Evolutionary conservation across 1,140 invertebrate genomes (phyloP), one percentile per base, ranked within the genome.

Genomic region (Lanistes nyassanus): DNA sequence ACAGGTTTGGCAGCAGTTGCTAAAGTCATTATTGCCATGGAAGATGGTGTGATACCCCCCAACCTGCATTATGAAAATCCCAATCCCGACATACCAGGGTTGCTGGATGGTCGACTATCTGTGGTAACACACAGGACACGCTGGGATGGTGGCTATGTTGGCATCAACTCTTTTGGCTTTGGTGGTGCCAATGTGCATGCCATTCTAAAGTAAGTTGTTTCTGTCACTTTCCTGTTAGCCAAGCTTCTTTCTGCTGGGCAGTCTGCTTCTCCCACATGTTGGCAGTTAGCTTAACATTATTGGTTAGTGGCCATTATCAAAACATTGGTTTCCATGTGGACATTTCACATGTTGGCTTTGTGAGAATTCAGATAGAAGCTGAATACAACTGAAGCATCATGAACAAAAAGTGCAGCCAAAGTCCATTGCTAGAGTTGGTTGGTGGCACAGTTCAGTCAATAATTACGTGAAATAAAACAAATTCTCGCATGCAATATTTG

Each of bases 121-220:
- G 96, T 98, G 39, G 94, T 99, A 4, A 92, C 93, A 79, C 92
- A 94, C 85, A 92, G 94, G 75, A 93, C 92, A 62, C 92, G 92
- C 23, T 97, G 95, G 93, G 93, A 94, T 51, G 96, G 96, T 26
- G 95, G 95, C 21, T 90, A 96, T 34, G 93, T 95, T 51, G 97
- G 93, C 9, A 84, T 99, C 2, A 99, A 98, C 89, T 98, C 96
- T 3, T 99, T 99, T 89, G 98, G 98, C 29, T 99, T 99, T 90
- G 98, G 98, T 74, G 98, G 98, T 66, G 95, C 97, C 34, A 99
- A 99, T 90, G 96, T 95, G 23, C 97, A 99, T 88, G 89, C 96
- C 0, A 90, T 99, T 70, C 89, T 99, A 0, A 93, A 94, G 82
- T 94, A 94, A 1, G 74, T 72, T 58, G 42, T 36, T 42, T n/a